Conservation (phyloP, 2,888 invertebrate genomes). For the Drosophila gaucha region DNA sequence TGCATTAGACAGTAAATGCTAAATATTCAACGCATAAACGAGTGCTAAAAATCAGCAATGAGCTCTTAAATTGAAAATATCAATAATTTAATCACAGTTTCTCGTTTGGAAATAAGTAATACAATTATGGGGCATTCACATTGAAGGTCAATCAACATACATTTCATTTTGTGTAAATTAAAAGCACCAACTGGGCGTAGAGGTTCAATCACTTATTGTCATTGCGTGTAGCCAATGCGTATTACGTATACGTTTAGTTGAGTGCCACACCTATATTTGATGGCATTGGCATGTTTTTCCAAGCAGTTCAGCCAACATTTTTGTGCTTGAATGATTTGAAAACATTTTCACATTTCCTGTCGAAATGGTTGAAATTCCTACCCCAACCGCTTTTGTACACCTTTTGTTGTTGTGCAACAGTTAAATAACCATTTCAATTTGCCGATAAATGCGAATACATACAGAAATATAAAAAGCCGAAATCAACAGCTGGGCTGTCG, state of each 20-base stretch:
- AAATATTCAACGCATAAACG: slow-evolving; percentile 26
- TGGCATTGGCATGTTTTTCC: slow-evolving; percentile 16
- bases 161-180: neutral
- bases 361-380: slow-evolving; percentile 16
- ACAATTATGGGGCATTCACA: neutral
- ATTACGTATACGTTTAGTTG: slow-evolving; percentile 40
- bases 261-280: slow-evolving; percentile 33
- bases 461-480: slow-evolving; percentile 9
- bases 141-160: neutral
- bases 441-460: slow-evolving; percentile 7
- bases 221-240: neutral
- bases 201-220: neutral
- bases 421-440: slow-evolving; percentile 39
- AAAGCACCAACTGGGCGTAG: neutral
- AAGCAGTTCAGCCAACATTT: slow-evolving; percentile 15
- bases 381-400: neutral
- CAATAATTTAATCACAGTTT: too few species aligned
- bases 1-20: slow-evolving; percentile 47
- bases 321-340: slow-evolving; percentile 58
- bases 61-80: slow-evolving; percentile 29
- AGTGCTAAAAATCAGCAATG: slow-evolving; percentile 38
- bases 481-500: slow-evolving; percentile 34
- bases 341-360: slow-evolving; percentile 64
- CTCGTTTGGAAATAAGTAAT: neutral
- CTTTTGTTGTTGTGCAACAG: slow-evolving; percentile 21